These are phyloP conservation scores for Rhincodon typus DNA, from an alignment of 2,797 vertebrate genomes.

Conservation along the genomic window DNA sequence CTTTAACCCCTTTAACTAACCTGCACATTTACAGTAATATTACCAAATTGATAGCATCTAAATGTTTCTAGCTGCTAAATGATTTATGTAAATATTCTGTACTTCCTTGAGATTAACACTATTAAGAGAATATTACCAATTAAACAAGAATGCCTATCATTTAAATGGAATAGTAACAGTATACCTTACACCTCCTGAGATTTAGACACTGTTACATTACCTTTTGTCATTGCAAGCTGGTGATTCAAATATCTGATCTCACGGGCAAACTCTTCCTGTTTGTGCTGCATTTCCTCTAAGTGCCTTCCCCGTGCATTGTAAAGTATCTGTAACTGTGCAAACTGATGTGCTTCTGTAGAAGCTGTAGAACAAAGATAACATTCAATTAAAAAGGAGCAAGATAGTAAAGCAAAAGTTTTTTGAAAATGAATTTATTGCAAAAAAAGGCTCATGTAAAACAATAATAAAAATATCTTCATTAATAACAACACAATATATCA, in stretches of 20 bases:
- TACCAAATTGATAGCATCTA: not conserved
- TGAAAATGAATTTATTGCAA: not conserved
- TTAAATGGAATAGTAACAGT: not conserved
- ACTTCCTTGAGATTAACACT: not conserved
- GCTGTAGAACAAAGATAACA: slow-evolving; percentile 51
- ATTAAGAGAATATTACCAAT: not conserved
- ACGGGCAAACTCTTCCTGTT: slow-evolving; percentile 78
- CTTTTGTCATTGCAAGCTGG: slow-evolving; percentile 81
- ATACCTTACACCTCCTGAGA: not conserved
- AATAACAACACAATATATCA: not conserved
- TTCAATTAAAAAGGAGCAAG: not conserved
- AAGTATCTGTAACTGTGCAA: slow-evolving; percentile 81
- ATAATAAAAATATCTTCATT: not conserved
- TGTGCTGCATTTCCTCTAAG: slow-evolving; percentile 74
- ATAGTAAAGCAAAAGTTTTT: not conserved
- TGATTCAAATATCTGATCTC: slow-evolving; percentile 83
- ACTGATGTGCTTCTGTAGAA: slow-evolving; percentile 70
- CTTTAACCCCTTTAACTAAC: not conserved
- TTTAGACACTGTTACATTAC: slow-evolving; percentile 50
- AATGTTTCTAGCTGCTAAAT: not conserved
- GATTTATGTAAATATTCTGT: not conserved
- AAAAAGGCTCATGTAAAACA: not conserved
- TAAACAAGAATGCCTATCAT: not conserved
- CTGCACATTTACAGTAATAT: not conserved
- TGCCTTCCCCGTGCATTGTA: slow-evolving; percentile 83